phyloP scores from a whole-genome alignment of 37 sponge, comb jelly and placozoan genomes.

The Ianthella basta region DNA sequence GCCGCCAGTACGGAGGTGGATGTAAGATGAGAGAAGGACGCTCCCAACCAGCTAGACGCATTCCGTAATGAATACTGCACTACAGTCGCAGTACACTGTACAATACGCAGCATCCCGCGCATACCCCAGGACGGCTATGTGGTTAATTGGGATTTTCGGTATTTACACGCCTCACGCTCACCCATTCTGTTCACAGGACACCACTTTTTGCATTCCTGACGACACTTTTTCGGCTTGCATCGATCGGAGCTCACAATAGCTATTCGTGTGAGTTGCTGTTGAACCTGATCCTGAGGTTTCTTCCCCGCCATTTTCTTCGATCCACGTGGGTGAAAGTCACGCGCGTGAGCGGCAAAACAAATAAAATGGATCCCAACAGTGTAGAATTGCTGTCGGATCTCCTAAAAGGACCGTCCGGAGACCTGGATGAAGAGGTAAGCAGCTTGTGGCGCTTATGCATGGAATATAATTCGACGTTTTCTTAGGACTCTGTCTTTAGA shows the following conservation, averaged over 20 bases:
- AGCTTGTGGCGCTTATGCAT: neutral
- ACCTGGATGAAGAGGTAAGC: slow-evolving; percentile 50
- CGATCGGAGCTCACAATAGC: slow-evolving; percentile 93
- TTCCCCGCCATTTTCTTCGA: slow-evolving; percentile 16
- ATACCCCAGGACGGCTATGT: no score
- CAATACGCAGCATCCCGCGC: no score
- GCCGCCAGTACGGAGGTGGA: no score
- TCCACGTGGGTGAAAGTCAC: slow-evolving; percentile 16
- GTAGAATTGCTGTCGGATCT: slow-evolving; percentile 55
- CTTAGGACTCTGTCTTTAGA: neutral
- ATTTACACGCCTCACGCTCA: slow-evolving; percentile 15
- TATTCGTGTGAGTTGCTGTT: slow-evolving; percentile 87
- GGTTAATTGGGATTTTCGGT: no score
- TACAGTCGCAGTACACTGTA: no score
- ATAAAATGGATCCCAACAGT: slow-evolving; percentile 49
- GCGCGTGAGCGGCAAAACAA: neutral
- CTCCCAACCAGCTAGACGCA: no score
- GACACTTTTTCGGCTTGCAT: slow-evolving; percentile 97
- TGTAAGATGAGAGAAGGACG: no score
- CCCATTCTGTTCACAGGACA: slow-evolving; percentile 99
- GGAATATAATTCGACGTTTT: neutral
- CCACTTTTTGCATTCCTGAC: slow-evolving; percentile 94
- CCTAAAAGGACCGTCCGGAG: slow-evolving; percentile 57
- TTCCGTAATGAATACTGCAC: no score
- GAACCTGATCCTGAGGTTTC: slow-evolving; percentile 6